Evolutionary conservation across 2,888 invertebrate genomes (phyloP).

Genomic region (Tortrix viridana): DNA sequence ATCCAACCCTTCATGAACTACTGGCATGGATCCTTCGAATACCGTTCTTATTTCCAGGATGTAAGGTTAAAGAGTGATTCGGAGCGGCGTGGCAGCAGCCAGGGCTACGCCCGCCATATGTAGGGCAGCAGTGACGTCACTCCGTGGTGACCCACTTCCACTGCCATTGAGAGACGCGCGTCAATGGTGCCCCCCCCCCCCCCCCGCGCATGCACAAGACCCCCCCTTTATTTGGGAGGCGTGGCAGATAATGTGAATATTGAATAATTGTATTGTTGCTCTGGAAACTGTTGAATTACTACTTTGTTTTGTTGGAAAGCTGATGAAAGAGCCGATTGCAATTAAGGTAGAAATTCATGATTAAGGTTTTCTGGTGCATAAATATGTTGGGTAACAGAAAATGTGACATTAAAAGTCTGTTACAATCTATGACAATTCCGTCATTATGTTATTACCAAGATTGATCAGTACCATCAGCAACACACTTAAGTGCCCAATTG

Average conservation of each 20-base stretch:
- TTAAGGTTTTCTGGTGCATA: neutral
- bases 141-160: constrained; percentile 72
- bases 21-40: neutral
- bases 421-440: too few species aligned
- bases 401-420: too few species aligned
- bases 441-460: too few species aligned
- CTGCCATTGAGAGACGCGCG: constrained; percentile 81
- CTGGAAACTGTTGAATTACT: neutral
- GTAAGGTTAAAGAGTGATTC: constrained; percentile 6
- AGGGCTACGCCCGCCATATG: constrained; percentile 76
- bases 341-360: neutral
- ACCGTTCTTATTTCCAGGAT: constrained; percentile 3
- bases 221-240: constrained; percentile 36
- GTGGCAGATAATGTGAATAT: constrained; percentile 30
- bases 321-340: neutral
- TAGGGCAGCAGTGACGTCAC: constrained; percentile 81
- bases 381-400: too few species aligned
- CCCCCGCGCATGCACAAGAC: constrained; percentile 42
- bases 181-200: constrained; percentile 73
- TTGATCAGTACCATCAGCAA: too few species aligned
- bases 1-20: neutral
- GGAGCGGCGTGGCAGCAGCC: constrained; percentile 42
- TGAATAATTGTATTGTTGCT: constrained; percentile 3
- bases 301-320: neutral
- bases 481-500: too few species aligned